Base-by-base conservation (phyloP, 2,113 vertebrate species). In the Arizona elegans region DNA sequence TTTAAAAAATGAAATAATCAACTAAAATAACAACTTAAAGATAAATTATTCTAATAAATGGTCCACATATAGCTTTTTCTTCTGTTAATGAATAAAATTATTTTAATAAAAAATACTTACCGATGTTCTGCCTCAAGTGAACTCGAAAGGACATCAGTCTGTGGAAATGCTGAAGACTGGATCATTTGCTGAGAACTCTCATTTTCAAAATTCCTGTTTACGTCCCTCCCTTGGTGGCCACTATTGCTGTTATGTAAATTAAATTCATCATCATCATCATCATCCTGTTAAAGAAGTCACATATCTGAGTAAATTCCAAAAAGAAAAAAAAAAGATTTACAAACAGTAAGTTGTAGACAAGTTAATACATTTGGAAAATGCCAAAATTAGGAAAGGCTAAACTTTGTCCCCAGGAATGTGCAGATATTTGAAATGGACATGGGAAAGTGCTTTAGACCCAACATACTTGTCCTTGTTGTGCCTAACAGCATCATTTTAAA, bases 71-170 rank as follows among this genome's bases (percentile, higher is more conserved):
- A 70, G 65, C 29, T 7, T 70, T n/a, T 70, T 70, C 12, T n/a
- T 19, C n/a, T 56, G 6, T 7, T 11, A 58, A 43, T 24, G 88
- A 33, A 53, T 55, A 58, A 43, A 13, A 89, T 23, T 23, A 23
- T 89, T 56, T 43, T 21, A 38, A 88, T n/a, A 21, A 56, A 58
- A 90, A 95, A 65, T 75, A 96, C 97, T 92, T 94, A 98, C 98
- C 98, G 98, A 95, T 98, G 97, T 90, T 98, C 98, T 94, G 98
- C 98, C 93, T 98, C 98, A 93, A 98, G 97, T 11, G 98, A 98
- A 94, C 97, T 98, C 90, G 98, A 98, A 97, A 98, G 97, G 96
- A 98, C 95, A 95, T 97, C 96, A 62, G 97, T 94, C 93, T 97
- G 98, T 93, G 97, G 96, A 58, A 98, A 98, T 88, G 96, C 11